Evolutionary conservation across 92 coral and sea anemone species (phyloP).

Genomic region (Zoanthus solanderi): DNA sequence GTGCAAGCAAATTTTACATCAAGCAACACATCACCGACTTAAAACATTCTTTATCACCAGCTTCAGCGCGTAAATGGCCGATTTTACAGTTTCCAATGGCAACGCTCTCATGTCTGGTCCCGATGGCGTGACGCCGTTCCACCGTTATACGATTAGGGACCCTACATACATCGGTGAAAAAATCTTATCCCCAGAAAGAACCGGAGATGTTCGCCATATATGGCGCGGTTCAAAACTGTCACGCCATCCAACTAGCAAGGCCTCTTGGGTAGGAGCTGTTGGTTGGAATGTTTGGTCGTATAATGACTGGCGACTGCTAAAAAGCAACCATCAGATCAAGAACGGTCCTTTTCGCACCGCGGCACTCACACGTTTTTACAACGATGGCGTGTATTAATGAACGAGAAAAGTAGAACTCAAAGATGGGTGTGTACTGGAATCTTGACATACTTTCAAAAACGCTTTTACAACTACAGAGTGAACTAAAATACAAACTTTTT

Average conservation of each 20-base stretch:
- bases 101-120: constrained; percentile 83
- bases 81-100: constrained; percentile 68
- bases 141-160: constrained; percentile 71
- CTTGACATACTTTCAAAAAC: too few species aligned
- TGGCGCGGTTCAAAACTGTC: constrained; percentile 63
- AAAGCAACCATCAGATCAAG: constrained; percentile 73
- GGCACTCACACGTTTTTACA: constrained; percentile 58
- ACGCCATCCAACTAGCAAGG: constrained; percentile 63
- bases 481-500: too few species aligned
- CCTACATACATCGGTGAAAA: constrained; percentile 70
- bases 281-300: constrained; percentile 93
- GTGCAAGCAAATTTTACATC: too few species aligned
- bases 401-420: background rate
- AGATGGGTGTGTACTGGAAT: background rate
- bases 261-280: constrained; percentile 75
- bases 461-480: too few species aligned
- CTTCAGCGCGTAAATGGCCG: constrained; percentile 57
- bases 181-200: constrained; percentile 67
- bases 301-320: constrained; percentile 80
- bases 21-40: too few species aligned
- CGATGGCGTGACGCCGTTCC: constrained; percentile 67
- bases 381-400: constrained; percentile 72
- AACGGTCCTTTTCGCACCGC: constrained; percentile 73
- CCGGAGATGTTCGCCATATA: constrained; percentile 61
- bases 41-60: background rate